Evolutionary conservation across 2,888 invertebrate species (phyloP).

Genomic region (Mayetiola destructor): DNA sequence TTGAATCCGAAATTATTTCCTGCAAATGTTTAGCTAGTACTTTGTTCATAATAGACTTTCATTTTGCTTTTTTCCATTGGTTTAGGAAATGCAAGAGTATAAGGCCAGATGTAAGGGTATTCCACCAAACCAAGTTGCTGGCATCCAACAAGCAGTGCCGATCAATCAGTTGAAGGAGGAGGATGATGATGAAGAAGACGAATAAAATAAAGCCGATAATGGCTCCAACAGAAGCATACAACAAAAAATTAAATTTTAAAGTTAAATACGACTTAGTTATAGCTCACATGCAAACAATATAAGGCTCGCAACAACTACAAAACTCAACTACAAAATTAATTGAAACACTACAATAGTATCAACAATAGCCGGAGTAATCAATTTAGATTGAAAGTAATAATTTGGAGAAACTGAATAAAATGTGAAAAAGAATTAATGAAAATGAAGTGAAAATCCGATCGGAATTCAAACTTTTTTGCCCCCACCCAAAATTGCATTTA

Average conservation of each 20-base stretch:
- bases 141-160: neutral
- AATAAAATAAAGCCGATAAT: neutral
- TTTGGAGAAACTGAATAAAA: neutral
- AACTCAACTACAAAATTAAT: neutral
- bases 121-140: constrained; percentile 30
- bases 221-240: neutral
- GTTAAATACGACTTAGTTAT: neutral
- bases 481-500: too few relatives aligned
- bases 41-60: neutral
- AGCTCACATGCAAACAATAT: neutral
- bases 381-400: neutral
- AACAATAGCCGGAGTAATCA: neutral
- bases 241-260: neutral
- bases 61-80: constrained; percentile 4
- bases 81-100: constrained; percentile 36
- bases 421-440: neutral
- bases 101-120: constrained; percentile 36
- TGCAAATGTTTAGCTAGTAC: too few relatives aligned
- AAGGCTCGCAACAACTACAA: neutral
- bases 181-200: constrained; percentile 14
- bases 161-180: constrained; percentile 2
- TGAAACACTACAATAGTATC: neutral
- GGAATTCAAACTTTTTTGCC: too few relatives aligned
- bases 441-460: neutral
- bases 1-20: too few relatives aligned